Percentiles rank a stretch among this genome's conserved stretches.
phyloP scores from a whole-genome alignment of 1,140 invertebrate genomes.

The Brachionus asplanchnoidis region DNA sequence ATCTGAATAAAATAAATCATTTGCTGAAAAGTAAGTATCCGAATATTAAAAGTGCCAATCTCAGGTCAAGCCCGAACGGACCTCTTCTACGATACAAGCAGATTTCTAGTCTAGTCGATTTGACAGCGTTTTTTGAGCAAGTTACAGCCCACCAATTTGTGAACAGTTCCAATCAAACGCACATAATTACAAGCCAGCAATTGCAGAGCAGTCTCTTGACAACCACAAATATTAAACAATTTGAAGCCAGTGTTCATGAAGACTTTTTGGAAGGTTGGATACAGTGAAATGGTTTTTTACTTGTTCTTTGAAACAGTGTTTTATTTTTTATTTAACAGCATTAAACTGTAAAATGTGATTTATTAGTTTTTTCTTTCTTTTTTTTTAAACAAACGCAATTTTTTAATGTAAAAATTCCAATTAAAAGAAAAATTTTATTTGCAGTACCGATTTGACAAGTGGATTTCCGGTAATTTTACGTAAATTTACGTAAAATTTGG shows the following conservation, averaged over 20 bases:
- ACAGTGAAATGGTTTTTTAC: neutral
- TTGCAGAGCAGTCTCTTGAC: neutral
- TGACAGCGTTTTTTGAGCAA: slow-evolving; percentile 27
- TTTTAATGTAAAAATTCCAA: neutral
- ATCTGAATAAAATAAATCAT: slow-evolving; percentile 14
- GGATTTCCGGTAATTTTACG: too few species aligned
- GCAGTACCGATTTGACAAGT: too few species aligned
- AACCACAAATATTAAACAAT: slow-evolving; percentile 9
- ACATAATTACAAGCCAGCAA: neutral
- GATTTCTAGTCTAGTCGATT: slow-evolving; percentile 7
- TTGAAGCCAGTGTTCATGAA: slow-evolving; percentile 36
- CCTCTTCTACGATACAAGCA: neutral
- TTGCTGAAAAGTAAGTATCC: neutral
- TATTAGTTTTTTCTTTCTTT: neutral
- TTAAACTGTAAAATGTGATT: neutral
- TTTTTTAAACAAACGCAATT: neutral
- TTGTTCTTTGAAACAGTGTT: neutral
- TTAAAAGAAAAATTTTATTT: neutral
- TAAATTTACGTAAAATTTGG: too few species aligned
- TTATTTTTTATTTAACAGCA: neutral
- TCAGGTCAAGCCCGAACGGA: neutral
- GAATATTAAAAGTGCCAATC: neutral
- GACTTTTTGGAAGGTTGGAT: slow-evolving; percentile 41
- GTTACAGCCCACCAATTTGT: slow-evolving; percentile 24
- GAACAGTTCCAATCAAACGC: slow-evolving; percentile 14